Evolutionary conservation across 2,113 vertebrate species (phyloP), one percentile per base, ranked within the genome.

Genomic region (Paracanthobrama guichenoti): DNA sequence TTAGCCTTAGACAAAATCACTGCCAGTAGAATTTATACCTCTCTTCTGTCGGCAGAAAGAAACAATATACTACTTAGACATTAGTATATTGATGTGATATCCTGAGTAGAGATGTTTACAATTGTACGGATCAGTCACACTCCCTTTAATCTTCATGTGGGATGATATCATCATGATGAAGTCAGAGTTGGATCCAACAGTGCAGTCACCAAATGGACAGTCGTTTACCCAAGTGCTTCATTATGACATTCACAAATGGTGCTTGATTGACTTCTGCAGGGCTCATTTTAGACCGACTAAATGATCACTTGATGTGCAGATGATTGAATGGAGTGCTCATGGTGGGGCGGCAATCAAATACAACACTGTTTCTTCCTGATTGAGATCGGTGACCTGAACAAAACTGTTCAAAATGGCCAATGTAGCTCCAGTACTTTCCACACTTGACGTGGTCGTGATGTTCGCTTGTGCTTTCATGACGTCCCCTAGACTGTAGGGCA

Each of bases 281-380:
- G 69, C 69, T 72, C 12, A 12, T 46, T 72, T 72, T 16, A 72
- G 69, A 72, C 59, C 10, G 9, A 24, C 39, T 72, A 46, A 46
- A 42, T 72, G 69, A 46, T 72, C 69, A 72, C 69, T 72, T 72
- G 39, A 72, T 44, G 69, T 14, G 42, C 69, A 46, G 69, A 72
- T 72, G 69, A 46, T 72, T 72, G 69, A 44, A 24, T 24, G 22
- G 69, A 46, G 69, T 46, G 42, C 69, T 72, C 6, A 24, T 72
- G 22, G 69, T 72, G 69, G n/a, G 69, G 42, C 22, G 42, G 39
- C 69, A 72, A 46, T 72, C 69, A 72, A 4, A 72, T 44, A 24
- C 6, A 26, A 46, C 69, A 72, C 42, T 1, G 69, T 24, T 6
- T 46, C 1, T 72, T 72, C 42, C 69, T 72, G 42, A 46, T 72